Conservation (phyloP, 2,888 invertebrate species). For the Epistrophe grossulariae region DNA sequence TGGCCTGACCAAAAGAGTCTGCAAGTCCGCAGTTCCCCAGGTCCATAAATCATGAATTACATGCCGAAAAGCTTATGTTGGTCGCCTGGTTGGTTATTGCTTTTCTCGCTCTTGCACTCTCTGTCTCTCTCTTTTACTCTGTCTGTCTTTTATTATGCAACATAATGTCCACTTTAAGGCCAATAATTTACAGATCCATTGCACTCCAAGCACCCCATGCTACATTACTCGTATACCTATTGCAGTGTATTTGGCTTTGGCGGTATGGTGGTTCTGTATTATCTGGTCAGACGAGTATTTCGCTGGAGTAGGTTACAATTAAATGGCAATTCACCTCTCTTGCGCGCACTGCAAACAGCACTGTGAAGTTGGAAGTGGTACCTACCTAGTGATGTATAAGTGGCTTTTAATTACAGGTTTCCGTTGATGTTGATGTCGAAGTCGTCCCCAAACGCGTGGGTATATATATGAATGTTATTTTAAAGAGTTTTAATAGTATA, state of each 20-base stretch:
- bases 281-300: conserved; percentile 63
- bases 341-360: conserved; percentile 7
- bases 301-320: conserved; percentile 69
- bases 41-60: conserved; percentile 67
- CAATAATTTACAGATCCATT: conserved; percentile 70
- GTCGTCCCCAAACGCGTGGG: conserved; percentile 1
- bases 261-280: conserved; percentile 20
- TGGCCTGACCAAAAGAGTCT: conserved; percentile 12
- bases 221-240: background rate
- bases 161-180: conserved; percentile 71
- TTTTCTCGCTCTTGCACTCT: background rate
- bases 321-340: conserved; percentile 65
- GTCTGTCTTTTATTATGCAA: conserved; percentile 58
- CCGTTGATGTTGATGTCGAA: conserved; percentile 45
- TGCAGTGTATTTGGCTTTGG: conserved; percentile 6
- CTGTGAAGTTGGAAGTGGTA: background rate
- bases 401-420: conserved; percentile 74
- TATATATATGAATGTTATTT: background rate
- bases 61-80: conserved; percentile 36
- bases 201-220: conserved; percentile 36
- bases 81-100: conserved; percentile 7
- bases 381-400: conserved; percentile 40
- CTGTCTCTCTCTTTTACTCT: background rate
- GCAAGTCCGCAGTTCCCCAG: conserved; percentile 1
- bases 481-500: conserved; percentile 4